phyloP scores from a whole-genome alignment of 1,140 invertebrate genomes.

The Drosophila parvula region DNA sequence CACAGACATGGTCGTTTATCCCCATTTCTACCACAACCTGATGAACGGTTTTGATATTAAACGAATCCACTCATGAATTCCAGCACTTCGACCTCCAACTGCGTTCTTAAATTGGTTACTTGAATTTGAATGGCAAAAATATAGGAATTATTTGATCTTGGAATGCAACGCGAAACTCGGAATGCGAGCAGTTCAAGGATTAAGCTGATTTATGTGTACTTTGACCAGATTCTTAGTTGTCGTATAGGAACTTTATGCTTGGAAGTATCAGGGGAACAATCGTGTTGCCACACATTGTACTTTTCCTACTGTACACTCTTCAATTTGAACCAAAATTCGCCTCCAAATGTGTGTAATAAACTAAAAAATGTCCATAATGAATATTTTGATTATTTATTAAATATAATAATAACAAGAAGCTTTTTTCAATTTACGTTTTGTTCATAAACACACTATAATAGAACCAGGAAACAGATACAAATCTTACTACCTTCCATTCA shows the following conservation, averaged over 20 bases:
- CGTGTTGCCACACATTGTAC: background rate
- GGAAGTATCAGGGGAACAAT: background rate
- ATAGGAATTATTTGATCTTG: background rate
- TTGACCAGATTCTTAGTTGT: constrained; percentile 2
- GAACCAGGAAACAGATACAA: background rate
- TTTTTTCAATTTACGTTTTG: no score
- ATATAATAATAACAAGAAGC: background rate
- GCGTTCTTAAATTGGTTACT: constrained; percentile 39
- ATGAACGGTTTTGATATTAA: constrained; percentile 60
- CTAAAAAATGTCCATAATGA: no score
- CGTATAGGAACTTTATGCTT: background rate
- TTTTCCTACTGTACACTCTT: background rate
- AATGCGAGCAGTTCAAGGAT: constrained; percentile 3
- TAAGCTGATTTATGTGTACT: background rate
- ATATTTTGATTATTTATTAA: background rate
- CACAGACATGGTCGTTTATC: constrained; percentile 73
- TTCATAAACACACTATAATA: background rate
- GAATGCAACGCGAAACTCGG: background rate
- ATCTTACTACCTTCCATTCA: no score
- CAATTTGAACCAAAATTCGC: constrained; percentile 3
- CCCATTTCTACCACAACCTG: constrained; percentile 65
- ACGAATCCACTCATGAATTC: constrained; percentile 18
- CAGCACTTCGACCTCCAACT: background rate
- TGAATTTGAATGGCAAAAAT: constrained; percentile 41
- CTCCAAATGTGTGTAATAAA: constrained; percentile 9